Percentiles rank a stretch among this genome's conserved stretches.
phyloP scores from a whole-genome alignment of 2,888 invertebrate species.

The Sepioteuthis lessoniana region DNA sequence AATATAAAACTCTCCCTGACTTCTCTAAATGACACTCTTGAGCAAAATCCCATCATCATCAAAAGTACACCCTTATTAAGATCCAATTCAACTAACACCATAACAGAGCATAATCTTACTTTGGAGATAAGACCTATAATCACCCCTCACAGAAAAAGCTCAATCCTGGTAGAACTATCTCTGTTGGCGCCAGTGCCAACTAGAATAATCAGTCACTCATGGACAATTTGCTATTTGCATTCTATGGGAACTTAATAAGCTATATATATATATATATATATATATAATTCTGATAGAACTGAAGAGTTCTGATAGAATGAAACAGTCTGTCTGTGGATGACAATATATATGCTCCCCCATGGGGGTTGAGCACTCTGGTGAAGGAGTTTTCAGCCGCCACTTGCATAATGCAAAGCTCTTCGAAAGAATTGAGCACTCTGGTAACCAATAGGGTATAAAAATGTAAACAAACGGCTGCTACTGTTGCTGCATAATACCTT shows the following conservation, averaged over 20 bases:
- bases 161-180: background rate
- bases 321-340: too few species aligned
- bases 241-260: slow-evolving; percentile 16
- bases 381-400: too few species aligned
- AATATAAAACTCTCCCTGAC: background rate
- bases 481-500: too few species aligned
- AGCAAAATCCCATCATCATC: background rate
- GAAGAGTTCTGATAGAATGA: too few species aligned
- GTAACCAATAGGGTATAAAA: too few species aligned
- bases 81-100: background rate
- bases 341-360: too few species aligned
- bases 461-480: too few species aligned
- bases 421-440: too few species aligned
- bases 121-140: background rate
- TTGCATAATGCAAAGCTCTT: too few species aligned
- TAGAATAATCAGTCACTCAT: background rate
- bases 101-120: slow-evolving; percentile 14
- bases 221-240: slow-evolving; percentile 15
- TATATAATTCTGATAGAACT: too few species aligned
- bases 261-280: too few species aligned
- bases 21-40: background rate
- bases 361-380: too few species aligned
- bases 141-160: background rate
- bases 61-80: background rate
- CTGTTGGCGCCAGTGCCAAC: background rate